Percentiles rank a stretch among this genome's conserved stretches.
Evolutionary conservation across 2,113 vertebrate species (phyloP).

Genomic region (Tinamus guttatus): DNA sequence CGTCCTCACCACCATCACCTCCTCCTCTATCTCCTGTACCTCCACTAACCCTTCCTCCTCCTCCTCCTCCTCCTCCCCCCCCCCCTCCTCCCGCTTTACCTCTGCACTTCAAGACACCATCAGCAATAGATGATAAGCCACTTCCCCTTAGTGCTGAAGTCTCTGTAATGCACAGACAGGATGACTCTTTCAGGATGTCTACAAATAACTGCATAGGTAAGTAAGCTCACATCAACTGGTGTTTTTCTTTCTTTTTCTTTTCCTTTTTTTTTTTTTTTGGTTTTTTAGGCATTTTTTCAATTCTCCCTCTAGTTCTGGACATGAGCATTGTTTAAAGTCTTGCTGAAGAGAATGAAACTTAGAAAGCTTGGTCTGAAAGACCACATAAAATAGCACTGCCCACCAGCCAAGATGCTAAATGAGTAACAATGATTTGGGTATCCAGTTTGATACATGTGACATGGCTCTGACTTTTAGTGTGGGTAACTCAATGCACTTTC

Average conservation of each 20-base stretch:
- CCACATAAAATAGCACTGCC: neutral
- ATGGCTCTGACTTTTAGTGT: neutral
- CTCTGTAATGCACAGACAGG: neutral
- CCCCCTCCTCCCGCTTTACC: neutral
- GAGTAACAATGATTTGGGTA: neutral
- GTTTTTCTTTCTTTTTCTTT: neutral
- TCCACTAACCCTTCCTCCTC: neutral
- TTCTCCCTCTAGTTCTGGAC: neutral
- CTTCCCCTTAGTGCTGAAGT: slow-evolving; percentile 69
- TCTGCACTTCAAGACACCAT: neutral
- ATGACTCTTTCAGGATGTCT: slow-evolving; percentile 66
- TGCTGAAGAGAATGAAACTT: neutral
- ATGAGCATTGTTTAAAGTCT: neutral
- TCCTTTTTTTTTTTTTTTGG: neutral
- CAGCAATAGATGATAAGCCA: slow-evolving; percentile 55
- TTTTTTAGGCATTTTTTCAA: neutral
- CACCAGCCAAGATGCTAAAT: neutral
- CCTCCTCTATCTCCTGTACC: neutral
- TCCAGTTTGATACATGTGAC: neutral
- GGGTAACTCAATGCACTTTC: neutral
- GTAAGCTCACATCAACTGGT: neutral
- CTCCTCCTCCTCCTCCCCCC: neutral
- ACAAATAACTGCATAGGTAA: slow-evolving; percentile 87
- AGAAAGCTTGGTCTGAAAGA: neutral
- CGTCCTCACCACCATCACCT: neutral